Base-by-base conservation (phyloP, 2,797 vertebrate species). In the Anabas testudineus region DNA sequence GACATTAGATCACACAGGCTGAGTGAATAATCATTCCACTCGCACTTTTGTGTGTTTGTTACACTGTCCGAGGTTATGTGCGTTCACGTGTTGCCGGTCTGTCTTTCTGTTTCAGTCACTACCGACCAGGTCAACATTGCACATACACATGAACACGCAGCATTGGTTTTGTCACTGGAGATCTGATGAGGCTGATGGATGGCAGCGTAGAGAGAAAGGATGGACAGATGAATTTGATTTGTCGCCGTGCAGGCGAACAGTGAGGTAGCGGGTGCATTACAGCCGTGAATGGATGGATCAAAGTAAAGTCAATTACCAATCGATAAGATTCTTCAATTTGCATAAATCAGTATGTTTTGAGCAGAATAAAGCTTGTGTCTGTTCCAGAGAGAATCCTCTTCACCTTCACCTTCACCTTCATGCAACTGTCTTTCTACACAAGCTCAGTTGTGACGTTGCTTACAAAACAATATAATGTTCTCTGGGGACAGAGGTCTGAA, bases 101-200 rank as follows among this genome's bases (percentile, higher is more conserved):
- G 7, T 63, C n/a, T 47, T 24, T 77, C n/a, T 67, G 9, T 42
- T 41, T 51, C 24, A 9, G 30, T 32, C 30, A 32, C 34, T 12
- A 13, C 3, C 13, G 34, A 36, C 5, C 39, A 36, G 39, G 46
- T 83, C 66, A 74, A 34, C 52, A 19, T 48, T 21, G 51, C 53
- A 1, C 22, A 47, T 16, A 53, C 24, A 75, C 32, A 30, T n/a
- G 18, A 52, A 67, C 55, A 52, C 36, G 70, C 53, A 48, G 9
- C 13, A 12, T 64, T 67, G 55, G 41, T 65, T 82, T 68, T 83
- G 90, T 89, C 89, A 87, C 81, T 63, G 55, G 71, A 85, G 89
- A 93, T 90, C 80, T 74, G 67, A 88, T 94, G 90, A 90, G 81
- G 64, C 85, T 93, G 94, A 94, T 92, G 90, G 92, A 94, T 93